Base-by-base conservation (phyloP, 2,888 invertebrate species). In the Eurytoma adleriae region DNA sequence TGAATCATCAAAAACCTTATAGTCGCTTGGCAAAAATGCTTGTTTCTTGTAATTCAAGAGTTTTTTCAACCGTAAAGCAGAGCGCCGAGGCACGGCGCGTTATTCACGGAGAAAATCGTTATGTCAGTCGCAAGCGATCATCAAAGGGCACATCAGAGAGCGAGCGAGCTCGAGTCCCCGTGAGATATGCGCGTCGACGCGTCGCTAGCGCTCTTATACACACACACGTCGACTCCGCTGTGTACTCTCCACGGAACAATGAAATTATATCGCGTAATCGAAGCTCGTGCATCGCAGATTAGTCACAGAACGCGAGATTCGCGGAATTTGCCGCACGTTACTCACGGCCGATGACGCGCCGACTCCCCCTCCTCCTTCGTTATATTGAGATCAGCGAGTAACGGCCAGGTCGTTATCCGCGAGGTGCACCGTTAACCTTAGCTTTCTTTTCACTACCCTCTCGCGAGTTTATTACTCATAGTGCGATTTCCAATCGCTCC, bases 271-370 rank as follows among this genome's bases (percentile, higher is more conserved):
- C 72, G 54, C 78, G 80, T 71, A 77, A 75, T 79, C 78, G 73
- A 73, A 70, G 75, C 83, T 62, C 79, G 75, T 77, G 73, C 78
- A 69, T 61, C 48, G 52, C 57, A 77, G 84, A 84, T 85, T 85
- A 85, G 83, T 85, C 84, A 84, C 82, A 83, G 83, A 72, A 82
- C 81, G 79, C 79, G 76, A 84, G 83, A 82, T 81, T 82, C 79
- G 74, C 68, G 78, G 82, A 84, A 83, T 81, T 84, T 82, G 83
- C 78, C 24, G 40, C 70, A 27, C 76, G 69, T 54, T 61, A 68
- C 77, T 61, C 68, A 18, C 56, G 48, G 18, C 62, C 59, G 62
- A 61, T 71, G 67, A 69, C 72, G 62, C 68, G 54, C 68, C 18
- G 14, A 66, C 20, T 50, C 64, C 24, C 18, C 12, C n/a, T 2